Conservation (phyloP, 2,797 vertebrate genomes). For the Helicolenus hilgendorfi region DNA sequence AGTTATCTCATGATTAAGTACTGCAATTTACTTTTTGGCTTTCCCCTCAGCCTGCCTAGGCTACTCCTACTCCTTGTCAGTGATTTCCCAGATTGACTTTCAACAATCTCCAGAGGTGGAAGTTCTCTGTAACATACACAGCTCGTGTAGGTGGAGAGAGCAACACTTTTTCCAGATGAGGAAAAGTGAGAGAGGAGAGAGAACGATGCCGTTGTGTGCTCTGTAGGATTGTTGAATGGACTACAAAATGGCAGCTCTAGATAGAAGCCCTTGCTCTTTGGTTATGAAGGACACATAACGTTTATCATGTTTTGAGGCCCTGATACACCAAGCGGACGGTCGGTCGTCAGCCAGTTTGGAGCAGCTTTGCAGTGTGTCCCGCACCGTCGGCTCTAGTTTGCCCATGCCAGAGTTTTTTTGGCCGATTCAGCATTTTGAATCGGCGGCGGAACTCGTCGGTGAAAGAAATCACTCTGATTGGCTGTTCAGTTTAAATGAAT, state of each 20-base stretch:
- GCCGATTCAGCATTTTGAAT: too few species aligned
- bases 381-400: too few species aligned
- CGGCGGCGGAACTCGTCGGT: rapidly evolving
- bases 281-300: background rate
- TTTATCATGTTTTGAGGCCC: background rate
- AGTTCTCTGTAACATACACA: constrained; percentile 35
- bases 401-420: too few species aligned
- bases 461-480: too few species aligned
- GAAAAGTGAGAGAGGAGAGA: background rate
- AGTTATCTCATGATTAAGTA: constrained; percentile 31
- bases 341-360: rapidly evolving
- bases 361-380: too few species aligned
- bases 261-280: background rate
- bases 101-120: constrained; percentile 57
- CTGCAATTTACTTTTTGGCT: constrained; percentile 20
- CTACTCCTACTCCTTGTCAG: constrained; percentile 48
- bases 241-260: background rate
- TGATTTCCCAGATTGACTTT: constrained; percentile 69
- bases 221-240: too few species aligned
- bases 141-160: constrained; percentile 55
- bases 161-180: constrained; percentile 6
- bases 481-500: too few species aligned
- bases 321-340: too few species aligned
- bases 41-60: constrained; percentile 8
- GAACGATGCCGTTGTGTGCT: background rate